Evolutionary conservation across 2,888 invertebrate genomes (phyloP), one percentile per base, ranked within the genome.

Genomic region (Amaurobius ferox): DNA sequence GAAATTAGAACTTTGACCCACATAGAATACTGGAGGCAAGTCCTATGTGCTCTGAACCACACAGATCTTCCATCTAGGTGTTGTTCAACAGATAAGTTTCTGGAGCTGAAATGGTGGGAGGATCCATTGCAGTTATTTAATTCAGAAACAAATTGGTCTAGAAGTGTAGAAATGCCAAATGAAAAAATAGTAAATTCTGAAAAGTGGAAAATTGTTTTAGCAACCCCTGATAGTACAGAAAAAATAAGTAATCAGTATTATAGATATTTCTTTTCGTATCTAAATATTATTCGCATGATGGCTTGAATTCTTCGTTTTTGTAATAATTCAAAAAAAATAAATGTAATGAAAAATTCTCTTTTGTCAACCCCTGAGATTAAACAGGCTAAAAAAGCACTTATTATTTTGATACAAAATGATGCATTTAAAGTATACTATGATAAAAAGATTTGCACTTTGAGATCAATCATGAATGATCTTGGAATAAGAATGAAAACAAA

Each of bases 81-180:
- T n/a, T n/a, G n/a, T n/a, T n/a, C n/a, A n/a, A n/a, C n/a, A n/a
- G n/a, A n/a, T n/a, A n/a, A n/a, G n/a, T n/a, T n/a, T n/a, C n/a
- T n/a, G n/a, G n/a, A 9, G 6, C n/a, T 32, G 13, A 35, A 11
- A 39, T 68, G 19, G 68, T 68, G 68, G 68, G 39, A 68, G 39
- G 68, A 35, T 2, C 67, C 67, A n/a, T 32, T 7, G 3, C 35
- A 19, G 67, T 26, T 35, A n/a, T 19, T 7, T 13, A 1, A 68
- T 23, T 23, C 6, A 0, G 11, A 39, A 7, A 1, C 13, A n/a
- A 39, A 68, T 0, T 68, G 68, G 68, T 39, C 68, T n/a, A 44
- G 16, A 44, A 11, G 2, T 2, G 44, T 11, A 44, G 16, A 2
- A 11, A 16, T n/a, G 2, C 16, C 16, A 11, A 16, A 44, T 16